Conservation (phyloP, 2,888 invertebrate genomes). For the Apamea anceps region DNA sequence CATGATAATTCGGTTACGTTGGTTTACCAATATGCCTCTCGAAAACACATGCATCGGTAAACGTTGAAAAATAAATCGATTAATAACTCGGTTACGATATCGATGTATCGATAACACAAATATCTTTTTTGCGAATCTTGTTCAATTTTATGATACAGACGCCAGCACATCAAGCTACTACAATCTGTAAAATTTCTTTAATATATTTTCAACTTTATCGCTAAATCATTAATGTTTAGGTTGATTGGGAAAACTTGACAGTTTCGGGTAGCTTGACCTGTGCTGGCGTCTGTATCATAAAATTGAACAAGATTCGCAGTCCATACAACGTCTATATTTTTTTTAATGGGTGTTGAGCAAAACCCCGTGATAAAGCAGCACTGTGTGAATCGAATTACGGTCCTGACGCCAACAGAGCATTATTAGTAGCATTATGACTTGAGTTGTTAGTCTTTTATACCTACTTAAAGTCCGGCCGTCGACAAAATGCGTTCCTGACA, state of each 20-base stretch:
- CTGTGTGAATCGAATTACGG: background rate
- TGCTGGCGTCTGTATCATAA: too few species aligned
- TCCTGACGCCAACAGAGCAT: background rate
- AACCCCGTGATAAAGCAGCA: background rate
- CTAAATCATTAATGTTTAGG: too few species aligned
- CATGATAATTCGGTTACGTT: slow-evolving; percentile 35
- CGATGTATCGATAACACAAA: slow-evolving; percentile 6
- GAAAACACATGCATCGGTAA: slow-evolving; percentile 20
- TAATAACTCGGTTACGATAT: slow-evolving; percentile 22
- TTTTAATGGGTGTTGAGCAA: background rate
- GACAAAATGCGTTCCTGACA: background rate
- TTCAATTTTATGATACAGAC: background rate
- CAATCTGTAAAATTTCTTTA: too few species aligned
- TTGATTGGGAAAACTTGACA: too few species aligned
- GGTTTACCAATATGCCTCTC: background rate
- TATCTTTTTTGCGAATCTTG: background rate
- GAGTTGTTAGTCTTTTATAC: background rate
- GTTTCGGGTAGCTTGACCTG: background rate
- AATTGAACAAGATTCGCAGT: too few species aligned
- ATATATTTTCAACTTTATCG: too few species aligned
- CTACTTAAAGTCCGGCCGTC: background rate
- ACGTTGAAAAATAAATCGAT: slow-evolving; percentile 23
- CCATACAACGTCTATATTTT: background rate
- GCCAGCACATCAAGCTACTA: too few species aligned
- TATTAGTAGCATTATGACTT: background rate